Base-by-base conservation (phyloP, 2,113 vertebrate species). In the Catharus bicknelli region DNA sequence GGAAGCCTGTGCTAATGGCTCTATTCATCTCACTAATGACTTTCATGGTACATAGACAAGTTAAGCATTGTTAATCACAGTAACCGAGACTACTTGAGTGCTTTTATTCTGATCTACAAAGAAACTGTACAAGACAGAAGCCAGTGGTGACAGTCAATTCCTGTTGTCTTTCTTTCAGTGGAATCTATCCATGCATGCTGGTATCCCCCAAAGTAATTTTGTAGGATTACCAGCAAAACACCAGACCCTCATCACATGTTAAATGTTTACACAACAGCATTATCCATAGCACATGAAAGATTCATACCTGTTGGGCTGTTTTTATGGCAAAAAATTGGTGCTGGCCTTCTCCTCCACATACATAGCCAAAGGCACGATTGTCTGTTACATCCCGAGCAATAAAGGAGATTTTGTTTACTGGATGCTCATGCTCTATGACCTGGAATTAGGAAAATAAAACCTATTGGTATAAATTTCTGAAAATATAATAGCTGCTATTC, bases 261-360 rank as follows among this genome's bases (percentile, higher is more conserved):
- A 77, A 57, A 29, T 30, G 5, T 61, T 75, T 47, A 48, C 25
- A 40, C 16, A 38, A 42, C 8, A 77, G 4, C 30, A 27, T 42
- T 54, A 43, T 14, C 59, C 54, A 62, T 3, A 86, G 22, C 4
- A 88, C 2, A 0, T 40, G 17, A 13, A 67, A 34, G 19, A 30
- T 43, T 32, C 59, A 74, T 96, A 99, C 99, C 99, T 99, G 99
- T 45, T 99, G 99, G 48, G 98, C 97, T 10, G 99, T 99, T 97
- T 99, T 99, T 86, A 99, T 98, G 80, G 99, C 99, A 94, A 99
- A 99, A 96, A 99, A 99, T 59, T 99, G 99, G 79, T 99, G 99
- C 77, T 99, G 99, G 25, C 99, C 99, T 93, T 99, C 99, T 80
- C 98, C 98, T 63, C 99, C 99, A 86, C 98, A 99, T 55, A 99